Base-by-base conservation (phyloP, 2,113 vertebrate genomes). In the Caretta caretta region DNA sequence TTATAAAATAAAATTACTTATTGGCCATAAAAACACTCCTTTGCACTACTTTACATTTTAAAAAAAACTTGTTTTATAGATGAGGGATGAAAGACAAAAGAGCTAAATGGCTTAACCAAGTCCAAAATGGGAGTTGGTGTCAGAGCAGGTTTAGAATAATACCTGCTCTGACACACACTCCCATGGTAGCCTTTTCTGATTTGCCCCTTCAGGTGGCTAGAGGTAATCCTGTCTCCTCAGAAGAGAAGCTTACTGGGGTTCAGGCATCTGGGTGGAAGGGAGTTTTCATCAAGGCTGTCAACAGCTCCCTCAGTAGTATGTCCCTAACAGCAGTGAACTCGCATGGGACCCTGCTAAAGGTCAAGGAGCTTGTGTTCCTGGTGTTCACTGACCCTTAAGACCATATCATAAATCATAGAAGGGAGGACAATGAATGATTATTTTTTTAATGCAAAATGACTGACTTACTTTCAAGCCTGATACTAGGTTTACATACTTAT, bases 261-360 rank as follows among this genome's bases (percentile, higher is more conserved):
- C 95, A 95, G 95, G 90, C 94, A 94, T 94, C 95, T 95, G 90
- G 96, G 84, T 82, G 95, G 95, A 96, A 95, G 88, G 87, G 87
- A 96, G 89, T 93, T 97, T 96, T 94, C 95, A 94, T 96, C 94
- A 96, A 95, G 83, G 95, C 95, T 93, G 96, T 97, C 96, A 95
- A 95, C 95, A 96, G 96, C 90, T 85, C 84, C 80, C 62, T 90
- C 94, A 95, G 95, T 91, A 19, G 5, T 93, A 96, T 96, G 94
- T 90, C 96, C 94, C 92, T 95, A 95, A 94, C 95, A 93, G 80
- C 42, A 65, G 87, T 90, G 94, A 96, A 96, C 96, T 96, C 95
- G 93, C 95, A 95, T 94, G 89, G 90, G 84, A 87, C 93, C 96
- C 90, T 96, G 94, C 89, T 87, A 94, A 62, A 62, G 12, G 12